Percentiles rank a stretch among this genome's conserved stretches.
These are phyloP conservation scores for Petroica traversi DNA, from an alignment of 2,113 vertebrate species.

Conservation along the genomic window DNA sequence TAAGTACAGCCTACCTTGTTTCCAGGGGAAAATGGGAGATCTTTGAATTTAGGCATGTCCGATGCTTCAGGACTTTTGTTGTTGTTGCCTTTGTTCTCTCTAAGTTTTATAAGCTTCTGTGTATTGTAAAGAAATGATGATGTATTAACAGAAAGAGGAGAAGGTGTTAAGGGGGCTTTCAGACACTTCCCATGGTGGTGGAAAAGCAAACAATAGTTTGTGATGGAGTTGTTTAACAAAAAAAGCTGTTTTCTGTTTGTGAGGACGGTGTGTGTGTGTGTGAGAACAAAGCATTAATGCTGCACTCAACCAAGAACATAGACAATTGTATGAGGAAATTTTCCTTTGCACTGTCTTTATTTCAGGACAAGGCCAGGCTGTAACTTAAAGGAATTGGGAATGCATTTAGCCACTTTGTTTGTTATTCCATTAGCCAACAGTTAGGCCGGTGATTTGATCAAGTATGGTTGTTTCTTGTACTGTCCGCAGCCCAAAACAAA, in stretches of 20 bases:
- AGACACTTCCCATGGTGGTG: background rate
- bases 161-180: background rate
- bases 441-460: constrained; percentile 59
- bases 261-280: background rate
- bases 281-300: background rate
- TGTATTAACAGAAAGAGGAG: background rate
- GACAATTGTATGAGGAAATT: background rate
- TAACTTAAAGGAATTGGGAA: constrained; percentile 48
- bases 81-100: background rate
- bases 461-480: constrained; percentile 61
- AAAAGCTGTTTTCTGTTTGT: background rate
- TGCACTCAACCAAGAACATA: background rate
- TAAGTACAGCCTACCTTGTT: constrained; percentile 11
- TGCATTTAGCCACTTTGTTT: constrained; percentile 37
- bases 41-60: background rate
- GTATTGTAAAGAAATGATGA: background rate
- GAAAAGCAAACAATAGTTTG: background rate
- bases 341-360: constrained; percentile 10
- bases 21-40: background rate
- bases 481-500: constrained; percentile 58
- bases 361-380: constrained; percentile 51
- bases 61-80: background rate
- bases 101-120: background rate
- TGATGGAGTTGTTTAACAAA: background rate
- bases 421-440: constrained; percentile 42